Evolutionary conservation across 2,797 vertebrate genomes (phyloP), one percentile per base, ranked within the genome.

Genomic region (Gallirallus australis): DNA sequence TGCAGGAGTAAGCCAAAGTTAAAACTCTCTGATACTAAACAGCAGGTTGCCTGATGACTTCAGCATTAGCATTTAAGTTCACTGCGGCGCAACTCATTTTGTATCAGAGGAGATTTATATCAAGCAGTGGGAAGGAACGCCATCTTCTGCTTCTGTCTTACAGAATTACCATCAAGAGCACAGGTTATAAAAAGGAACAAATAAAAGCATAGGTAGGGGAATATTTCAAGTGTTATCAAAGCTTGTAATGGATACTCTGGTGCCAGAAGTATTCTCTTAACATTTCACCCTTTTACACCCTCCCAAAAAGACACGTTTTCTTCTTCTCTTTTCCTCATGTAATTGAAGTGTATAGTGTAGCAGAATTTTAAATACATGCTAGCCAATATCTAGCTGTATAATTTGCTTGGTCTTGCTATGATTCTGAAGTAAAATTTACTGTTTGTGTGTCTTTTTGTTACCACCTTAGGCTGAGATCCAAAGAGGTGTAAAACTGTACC

Each of bases 51-150:
- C 97, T 97, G 94, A 94, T 98, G 96, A 98, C 97, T 97, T 96
- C 96, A 97, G 96, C 86, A 92, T 96, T 97, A 98, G 94, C 97
- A 97, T 98, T 98, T 98, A 97, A 97, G 97, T 97, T 98, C 97
- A 97, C 97, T 97, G 95, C 88, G 83, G 96, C 96, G 98, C 96
- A 96, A 96, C 96, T 97, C 92, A 97, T 97, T 98, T 97, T 94
- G 25, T 97, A 97, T 98, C 97, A 97, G 95, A 94, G 95, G 87
- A 97, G 96, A 98, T 97, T 98, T 98, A 97, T 96, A 98, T 97
- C 97, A 98, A 98, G 96, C 97, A 97, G 95, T 98, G 91, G 97
- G 97, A 98, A 98, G 92, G 96, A 94, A 94, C 75, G 71, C 97
- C 97, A 97, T 97, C 97, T 95, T 96, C 95, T 96, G 95, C 76